These are phyloP conservation scores for Heterodera schachtii DNA, from an alignment of 1,140 invertebrate species.

Conservation along the genomic window DNA sequence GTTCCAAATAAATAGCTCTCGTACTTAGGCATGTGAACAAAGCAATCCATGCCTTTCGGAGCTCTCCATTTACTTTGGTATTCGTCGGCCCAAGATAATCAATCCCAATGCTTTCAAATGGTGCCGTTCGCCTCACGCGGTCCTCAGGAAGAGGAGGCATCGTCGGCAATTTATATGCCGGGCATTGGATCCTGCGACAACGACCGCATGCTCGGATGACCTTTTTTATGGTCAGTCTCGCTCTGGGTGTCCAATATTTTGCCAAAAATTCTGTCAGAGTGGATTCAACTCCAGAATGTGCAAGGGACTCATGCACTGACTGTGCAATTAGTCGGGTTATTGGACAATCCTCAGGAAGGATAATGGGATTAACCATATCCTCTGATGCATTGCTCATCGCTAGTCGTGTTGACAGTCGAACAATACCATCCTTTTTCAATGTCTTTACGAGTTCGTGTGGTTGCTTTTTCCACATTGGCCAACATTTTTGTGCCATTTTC, in stretches of 20 bases:
- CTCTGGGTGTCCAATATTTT: background rate
- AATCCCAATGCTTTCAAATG: too few species aligned
- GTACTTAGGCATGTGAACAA: constrained; percentile 9
- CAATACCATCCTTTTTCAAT: too few species aligned
- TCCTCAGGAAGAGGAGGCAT: too few species aligned
- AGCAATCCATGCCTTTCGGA: background rate
- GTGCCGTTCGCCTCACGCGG: too few species aligned
- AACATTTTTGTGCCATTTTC: too few species aligned
- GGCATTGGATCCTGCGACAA: too few species aligned
- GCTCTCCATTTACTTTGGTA: background rate
- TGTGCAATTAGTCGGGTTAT: background rate
- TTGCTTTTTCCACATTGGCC: too few species aligned
- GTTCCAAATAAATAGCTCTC: background rate
- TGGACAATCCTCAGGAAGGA: background rate
- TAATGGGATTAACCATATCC: too few species aligned
- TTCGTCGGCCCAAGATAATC: background rate
- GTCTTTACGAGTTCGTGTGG: too few species aligned
- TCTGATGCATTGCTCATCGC: too few species aligned
- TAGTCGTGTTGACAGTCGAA: too few species aligned
- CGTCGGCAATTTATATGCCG: too few species aligned
- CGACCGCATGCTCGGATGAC: background rate
- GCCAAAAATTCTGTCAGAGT: background rate
- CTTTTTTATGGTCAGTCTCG: background rate
- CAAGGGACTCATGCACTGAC: background rate
- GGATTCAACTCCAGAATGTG: background rate